phyloP scores from a whole-genome alignment of 2,797 vertebrate genomes.

The Megalops cyprinoides region DNA sequence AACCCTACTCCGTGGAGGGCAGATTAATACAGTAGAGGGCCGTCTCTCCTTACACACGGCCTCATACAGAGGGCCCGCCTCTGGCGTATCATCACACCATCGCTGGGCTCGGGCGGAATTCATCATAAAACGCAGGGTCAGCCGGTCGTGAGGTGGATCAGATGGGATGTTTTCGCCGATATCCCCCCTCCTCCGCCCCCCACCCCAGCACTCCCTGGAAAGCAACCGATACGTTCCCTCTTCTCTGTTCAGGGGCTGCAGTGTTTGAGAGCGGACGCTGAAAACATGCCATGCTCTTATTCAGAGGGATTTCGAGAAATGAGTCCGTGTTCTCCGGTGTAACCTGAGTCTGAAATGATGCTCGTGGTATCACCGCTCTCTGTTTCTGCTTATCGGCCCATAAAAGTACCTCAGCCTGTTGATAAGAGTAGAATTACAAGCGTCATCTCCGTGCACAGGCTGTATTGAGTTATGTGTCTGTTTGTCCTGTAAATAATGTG shows the following conservation, averaged over 20 bases:
- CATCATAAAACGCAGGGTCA: constrained; percentile 24
- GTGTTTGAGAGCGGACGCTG: not conserved
- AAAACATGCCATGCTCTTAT: constrained; percentile 2
- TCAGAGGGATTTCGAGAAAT: too few relatives aligned
- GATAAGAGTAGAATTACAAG: too few relatives aligned
- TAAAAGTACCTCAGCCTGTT: constrained; percentile 7
- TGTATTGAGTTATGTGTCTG: not conserved
- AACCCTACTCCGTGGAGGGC: constrained; percentile 25
- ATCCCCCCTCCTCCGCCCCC: too few relatives aligned
- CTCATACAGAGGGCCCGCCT: not conserved
- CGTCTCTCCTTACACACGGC: constrained; percentile 29
- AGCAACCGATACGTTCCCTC: not conserved
- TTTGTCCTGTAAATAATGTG: not conserved
- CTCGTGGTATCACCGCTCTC: not conserved
- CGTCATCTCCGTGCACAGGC: too few relatives aligned
- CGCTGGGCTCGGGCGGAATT: constrained; percentile 14
- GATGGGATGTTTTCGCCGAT: not conserved
- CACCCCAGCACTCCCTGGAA: not conserved
- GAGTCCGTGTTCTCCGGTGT: not conserved
- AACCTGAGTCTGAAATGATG: not conserved
- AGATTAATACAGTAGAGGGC: constrained; percentile 26
- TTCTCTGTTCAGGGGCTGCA: not conserved
- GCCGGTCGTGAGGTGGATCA: not conserved
- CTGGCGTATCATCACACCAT: constrained; percentile 22
- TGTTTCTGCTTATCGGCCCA: not conserved